Base-by-base conservation (phyloP, 2,113 vertebrate species). In the Rhizomys pruinosus region DNA sequence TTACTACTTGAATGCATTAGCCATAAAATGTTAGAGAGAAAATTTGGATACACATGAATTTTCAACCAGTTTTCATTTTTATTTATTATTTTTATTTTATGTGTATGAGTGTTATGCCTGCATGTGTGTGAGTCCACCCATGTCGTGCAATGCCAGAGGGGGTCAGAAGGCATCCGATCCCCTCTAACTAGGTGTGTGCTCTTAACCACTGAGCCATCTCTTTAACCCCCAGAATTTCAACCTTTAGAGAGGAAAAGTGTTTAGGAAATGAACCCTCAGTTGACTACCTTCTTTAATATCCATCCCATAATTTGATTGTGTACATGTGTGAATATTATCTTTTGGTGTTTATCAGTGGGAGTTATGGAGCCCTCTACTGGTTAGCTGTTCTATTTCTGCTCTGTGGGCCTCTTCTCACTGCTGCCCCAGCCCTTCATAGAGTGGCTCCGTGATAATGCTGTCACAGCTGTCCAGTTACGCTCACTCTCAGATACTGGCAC, bases 371-470 rank as follows among this genome's bases (percentile, higher is more conserved):
- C 23, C 32, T n/a, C n/a, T 8, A 34, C 22, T 4, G 13, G 22
- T 22, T 34, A 32, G 61, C 25, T 11, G 3, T 6, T 1, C 0
- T 34, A 0, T 34, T 1, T 63, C 64, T 52, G 2, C 34, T 55
- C 17, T 19, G 2, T 9, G 42, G 4, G 7, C 6, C 7, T 68
- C 16, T 19, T 39, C 37, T 23, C 17, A 23, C n/a, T 47, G 17
- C 47, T 20, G 16, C 19, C 17, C 29, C 19, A 42, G 39, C 17
- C 55, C 32, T 42, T 9, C 2, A n/a, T 52, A 44, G 55, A 79
- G 59, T 44, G 68, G 25, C 37, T 57, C 39, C 29, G 3, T 42
- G 37, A 25, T 29, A 22, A 59, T 44, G 39, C 11, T 17, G 7
- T 78, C 27, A 74, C 17, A 32, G 63, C 10, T 0, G 22, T 20